These are phyloP conservation scores for Dasyprocta punctata DNA, from an alignment of 2,113 vertebrate species.

Conservation along the genomic window DNA sequence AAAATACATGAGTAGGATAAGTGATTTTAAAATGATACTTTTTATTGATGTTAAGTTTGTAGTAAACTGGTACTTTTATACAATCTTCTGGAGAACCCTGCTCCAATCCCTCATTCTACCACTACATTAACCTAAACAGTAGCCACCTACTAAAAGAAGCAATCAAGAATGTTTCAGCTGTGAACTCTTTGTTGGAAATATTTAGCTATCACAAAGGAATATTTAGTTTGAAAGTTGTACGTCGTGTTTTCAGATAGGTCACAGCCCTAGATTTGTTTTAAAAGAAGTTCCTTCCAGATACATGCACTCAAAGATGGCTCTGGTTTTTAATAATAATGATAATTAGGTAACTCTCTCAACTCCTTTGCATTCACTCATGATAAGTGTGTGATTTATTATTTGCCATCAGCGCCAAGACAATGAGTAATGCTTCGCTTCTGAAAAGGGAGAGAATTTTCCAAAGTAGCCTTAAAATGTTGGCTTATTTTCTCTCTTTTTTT, in stretches of 20 bases:
- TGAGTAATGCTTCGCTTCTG: constrained; percentile 1
- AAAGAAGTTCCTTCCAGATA: neutral
- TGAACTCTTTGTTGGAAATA: neutral
- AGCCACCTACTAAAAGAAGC: neutral
- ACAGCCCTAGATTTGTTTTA: neutral
- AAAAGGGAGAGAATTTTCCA: neutral
- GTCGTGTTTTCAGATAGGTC: neutral
- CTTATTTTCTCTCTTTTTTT: neutral
- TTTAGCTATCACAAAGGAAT: neutral
- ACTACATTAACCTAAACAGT: neutral
- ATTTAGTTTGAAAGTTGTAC: neutral
- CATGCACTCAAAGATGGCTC: neutral
- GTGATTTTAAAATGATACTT: neutral
- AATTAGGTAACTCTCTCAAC: neutral
- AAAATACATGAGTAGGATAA: neutral
- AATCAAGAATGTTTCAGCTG: neutral
- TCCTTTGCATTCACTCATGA: neutral
- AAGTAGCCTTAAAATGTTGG: neutral
- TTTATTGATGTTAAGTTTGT: neutral
- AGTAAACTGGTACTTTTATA: neutral
- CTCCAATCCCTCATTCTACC: neutral
- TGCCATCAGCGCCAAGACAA: neutral
- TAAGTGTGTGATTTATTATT: neutral
- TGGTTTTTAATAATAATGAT: neutral
- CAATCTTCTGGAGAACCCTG: too few species aligned